Base-by-base conservation (phyloP, 1,140 invertebrate species). In the Asobara japonica region DNA sequence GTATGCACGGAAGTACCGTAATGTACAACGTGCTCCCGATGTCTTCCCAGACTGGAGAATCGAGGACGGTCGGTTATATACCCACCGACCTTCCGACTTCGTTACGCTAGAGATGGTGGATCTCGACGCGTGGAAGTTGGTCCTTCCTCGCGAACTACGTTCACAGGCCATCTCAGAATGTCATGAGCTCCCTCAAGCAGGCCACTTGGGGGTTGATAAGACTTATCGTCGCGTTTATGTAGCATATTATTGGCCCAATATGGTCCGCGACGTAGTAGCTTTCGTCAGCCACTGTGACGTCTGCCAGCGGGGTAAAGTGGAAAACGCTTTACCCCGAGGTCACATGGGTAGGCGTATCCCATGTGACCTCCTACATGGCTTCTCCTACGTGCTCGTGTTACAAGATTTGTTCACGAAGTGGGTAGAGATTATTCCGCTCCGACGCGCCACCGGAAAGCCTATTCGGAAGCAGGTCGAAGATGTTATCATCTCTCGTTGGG, bases 181-280 rank as follows among this genome's bases (percentile, higher is more conserved):
- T 20, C 45, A 51, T 20, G 45, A 51, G 3, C 18, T 51, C 3
- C 45, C 45, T 13, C 33, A 66, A 2, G 22, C 7, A 29, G 75
- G 48, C 18, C 79, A 84, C 67, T 56, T 82, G 13, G 78, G 78
- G 0, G 76, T 79, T 11, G 77, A 79, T 0, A 80, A 82, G 51
- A 83, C 78, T 0, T 74, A 71, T 16, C 56, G 38, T 0, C 33
- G 77, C 18, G 11, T 78, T 0, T 31, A 61, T 0, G 16, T 56
- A n/a, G 16, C 36, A 5, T 83, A 83, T 68, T 80, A 81, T 62
- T 83, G 77, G 78, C 78, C 80, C 8, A 76, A 72, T 10, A 81
- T 85, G 70, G 77, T 69, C 0, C n/a, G 66, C 1, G 73, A 80
- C 27, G 66, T 76, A 0, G 74, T 62, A 0, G 27, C 64, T 1